A percentile compares a stretch with the other conserved stretches of the same genome.
Evolutionary conservation across 2,888 invertebrate species (phyloP).

Genomic region (Thalpophila matura): DNA sequence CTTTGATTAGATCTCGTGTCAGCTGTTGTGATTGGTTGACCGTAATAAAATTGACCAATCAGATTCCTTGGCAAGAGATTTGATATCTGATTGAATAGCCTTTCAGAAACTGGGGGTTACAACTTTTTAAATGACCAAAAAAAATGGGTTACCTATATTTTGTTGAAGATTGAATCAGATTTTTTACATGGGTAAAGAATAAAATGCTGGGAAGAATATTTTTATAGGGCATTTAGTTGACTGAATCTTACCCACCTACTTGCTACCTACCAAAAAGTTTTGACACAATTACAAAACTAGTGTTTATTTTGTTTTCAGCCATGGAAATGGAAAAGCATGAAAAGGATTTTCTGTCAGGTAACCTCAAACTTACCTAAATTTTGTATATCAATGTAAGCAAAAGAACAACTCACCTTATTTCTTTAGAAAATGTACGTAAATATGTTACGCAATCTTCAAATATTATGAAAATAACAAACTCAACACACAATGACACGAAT

Average conservation of each 20-base stretch:
- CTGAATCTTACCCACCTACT: too few relatives aligned
- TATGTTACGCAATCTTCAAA: constrained; percentile 40
- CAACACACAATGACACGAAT: constrained; percentile 43
- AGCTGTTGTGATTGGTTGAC: too few relatives aligned
- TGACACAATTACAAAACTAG: constrained; percentile 1
- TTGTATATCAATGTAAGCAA: neutral
- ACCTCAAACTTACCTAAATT: constrained; percentile 40
- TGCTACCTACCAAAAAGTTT: constrained; percentile 28
- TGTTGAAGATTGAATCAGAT: too few relatives aligned
- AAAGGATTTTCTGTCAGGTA: constrained; percentile 16
- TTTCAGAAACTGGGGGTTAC: too few relatives aligned
- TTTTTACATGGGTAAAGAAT: too few relatives aligned
- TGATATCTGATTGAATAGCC: too few relatives aligned
- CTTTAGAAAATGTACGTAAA: neutral
- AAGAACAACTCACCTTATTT: constrained; percentile 37
- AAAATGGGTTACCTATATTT: too few relatives aligned
- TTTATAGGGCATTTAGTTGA: neutral
- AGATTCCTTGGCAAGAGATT: too few relatives aligned
- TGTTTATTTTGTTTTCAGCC: constrained; percentile 5
- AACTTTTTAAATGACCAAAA: too few relatives aligned
- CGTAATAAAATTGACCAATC: too few relatives aligned
- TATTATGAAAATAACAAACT: constrained; percentile 42
- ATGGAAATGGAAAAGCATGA: too few relatives aligned
- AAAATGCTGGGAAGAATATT: neutral
- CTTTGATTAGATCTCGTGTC: too few relatives aligned